phyloP scores from a whole-genome alignment of 1,140 invertebrate species.

The Eumeta japonica region DNA sequence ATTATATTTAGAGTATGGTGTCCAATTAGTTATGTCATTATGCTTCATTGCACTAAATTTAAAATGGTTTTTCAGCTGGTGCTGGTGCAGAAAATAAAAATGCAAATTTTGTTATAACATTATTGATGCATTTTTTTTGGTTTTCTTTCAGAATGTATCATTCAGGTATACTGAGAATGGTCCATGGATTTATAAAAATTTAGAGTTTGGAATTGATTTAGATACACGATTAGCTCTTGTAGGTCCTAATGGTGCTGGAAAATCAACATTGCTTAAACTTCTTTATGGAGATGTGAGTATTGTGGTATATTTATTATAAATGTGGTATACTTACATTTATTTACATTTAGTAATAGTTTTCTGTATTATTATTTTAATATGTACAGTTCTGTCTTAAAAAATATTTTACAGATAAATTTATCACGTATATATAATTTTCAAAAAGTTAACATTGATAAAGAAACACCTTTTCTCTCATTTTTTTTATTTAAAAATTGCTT shows the following conservation, averaged over 20 bases:
- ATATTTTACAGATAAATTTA: constrained; percentile 5
- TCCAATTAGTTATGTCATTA: neutral
- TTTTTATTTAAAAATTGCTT: constrained; percentile 5
- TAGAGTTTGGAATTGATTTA: constrained; percentile 98
- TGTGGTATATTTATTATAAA: no score
- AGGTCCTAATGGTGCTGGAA: constrained; percentile 97
- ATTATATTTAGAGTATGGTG: no score
- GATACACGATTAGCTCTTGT: constrained; percentile 97
- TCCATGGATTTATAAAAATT: constrained; percentile 94
- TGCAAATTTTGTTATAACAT: neutral
- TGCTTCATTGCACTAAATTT: no score
- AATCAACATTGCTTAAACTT: constrained; percentile 95
- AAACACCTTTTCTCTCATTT: neutral
- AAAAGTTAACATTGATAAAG: constrained; percentile 3
- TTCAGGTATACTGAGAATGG: constrained; percentile 88
- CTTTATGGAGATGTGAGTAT: constrained; percentile 86
- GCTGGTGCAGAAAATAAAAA: neutral
- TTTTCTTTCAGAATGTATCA: constrained; percentile 81
- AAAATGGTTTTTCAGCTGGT: neutral
- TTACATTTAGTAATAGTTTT: no score
- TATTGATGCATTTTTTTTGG: neutral
- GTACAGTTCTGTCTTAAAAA: no score
- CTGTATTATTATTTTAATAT: no score
- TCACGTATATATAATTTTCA: constrained; percentile 6
- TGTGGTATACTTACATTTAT: no score